Evolutionary conservation across 2,797 vertebrate species (phyloP).

Genomic region (Falco columbarius): DNA sequence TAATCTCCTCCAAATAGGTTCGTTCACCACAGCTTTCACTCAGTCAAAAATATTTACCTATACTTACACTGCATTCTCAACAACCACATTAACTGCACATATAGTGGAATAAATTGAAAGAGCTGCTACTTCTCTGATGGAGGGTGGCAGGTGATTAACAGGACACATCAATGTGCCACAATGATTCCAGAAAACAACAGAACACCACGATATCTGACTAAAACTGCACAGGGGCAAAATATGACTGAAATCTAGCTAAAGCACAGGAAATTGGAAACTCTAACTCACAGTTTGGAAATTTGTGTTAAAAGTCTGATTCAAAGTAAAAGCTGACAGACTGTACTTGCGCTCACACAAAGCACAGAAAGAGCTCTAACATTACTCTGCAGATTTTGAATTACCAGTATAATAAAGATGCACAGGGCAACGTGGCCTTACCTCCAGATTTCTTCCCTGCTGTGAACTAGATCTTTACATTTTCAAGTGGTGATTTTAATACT

Average conservation of each 20-base stretch:
- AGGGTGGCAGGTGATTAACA: background rate
- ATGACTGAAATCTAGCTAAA: background rate
- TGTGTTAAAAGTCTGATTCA: background rate
- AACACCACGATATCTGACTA: background rate
- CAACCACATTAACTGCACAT: background rate
- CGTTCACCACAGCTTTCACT: background rate
- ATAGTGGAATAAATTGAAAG: background rate
- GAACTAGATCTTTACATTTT: background rate
- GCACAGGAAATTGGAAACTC: background rate
- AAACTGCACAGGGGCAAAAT: background rate
- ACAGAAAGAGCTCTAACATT: background rate
- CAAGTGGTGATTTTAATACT: background rate
- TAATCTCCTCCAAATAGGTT: background rate
- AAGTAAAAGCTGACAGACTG: background rate
- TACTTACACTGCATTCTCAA: background rate
- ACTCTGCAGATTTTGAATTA: background rate
- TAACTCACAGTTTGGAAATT: background rate
- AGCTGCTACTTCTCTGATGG: background rate
- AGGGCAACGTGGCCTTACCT: background rate
- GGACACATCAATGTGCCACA: background rate
- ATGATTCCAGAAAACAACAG: background rate
- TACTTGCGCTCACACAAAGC: background rate
- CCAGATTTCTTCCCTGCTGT: background rate
- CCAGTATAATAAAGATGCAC: background rate
- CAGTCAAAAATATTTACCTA: background rate